These are phyloP conservation scores for Champsocephalus gunnari DNA, from an alignment of 2,797 vertebrate species.

Conservation along the genomic window DNA sequence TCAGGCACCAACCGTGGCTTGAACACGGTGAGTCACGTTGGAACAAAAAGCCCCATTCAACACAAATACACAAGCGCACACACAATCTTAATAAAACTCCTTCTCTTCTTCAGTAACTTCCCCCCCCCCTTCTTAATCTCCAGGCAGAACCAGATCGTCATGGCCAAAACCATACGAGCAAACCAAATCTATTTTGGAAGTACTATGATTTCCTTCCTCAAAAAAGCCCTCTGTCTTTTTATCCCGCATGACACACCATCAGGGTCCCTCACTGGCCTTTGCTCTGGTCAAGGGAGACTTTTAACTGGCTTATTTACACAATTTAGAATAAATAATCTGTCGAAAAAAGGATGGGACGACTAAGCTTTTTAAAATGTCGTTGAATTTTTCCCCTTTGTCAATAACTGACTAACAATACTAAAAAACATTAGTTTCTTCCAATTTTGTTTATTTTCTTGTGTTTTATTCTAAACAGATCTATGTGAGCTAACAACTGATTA, in stretches of 20 bases:
- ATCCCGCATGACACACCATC: conserved; percentile 56
- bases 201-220: conserved; percentile 69
- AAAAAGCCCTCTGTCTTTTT: conserved; percentile 46
- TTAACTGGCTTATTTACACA: conserved; percentile 28
- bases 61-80: conserved; percentile 51
- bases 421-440: neutral
- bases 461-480: conserved; percentile 16
- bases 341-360: neutral
- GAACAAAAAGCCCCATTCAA: conserved; percentile 84
- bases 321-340: conserved; percentile 21
- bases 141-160: conserved; percentile 63
- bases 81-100: conserved; percentile 67
- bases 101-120: conserved; percentile 46
- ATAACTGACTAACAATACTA: conserved; percentile 16
- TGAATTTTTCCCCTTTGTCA: neutral
- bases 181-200: conserved; percentile 65
- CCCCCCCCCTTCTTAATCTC: conserved; percentile 38
- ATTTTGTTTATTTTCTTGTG: neutral
- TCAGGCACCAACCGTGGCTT: conserved; percentile 75
- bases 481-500: neutral
- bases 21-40: conserved; percentile 81
- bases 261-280: conserved; percentile 35
- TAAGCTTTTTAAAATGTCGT: neutral
- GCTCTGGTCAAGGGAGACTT: conserved; percentile 26
- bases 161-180: conserved; percentile 54